Base-by-base conservation (phyloP, 2,888 invertebrate species). In the Tinea semifulvella region DNA sequence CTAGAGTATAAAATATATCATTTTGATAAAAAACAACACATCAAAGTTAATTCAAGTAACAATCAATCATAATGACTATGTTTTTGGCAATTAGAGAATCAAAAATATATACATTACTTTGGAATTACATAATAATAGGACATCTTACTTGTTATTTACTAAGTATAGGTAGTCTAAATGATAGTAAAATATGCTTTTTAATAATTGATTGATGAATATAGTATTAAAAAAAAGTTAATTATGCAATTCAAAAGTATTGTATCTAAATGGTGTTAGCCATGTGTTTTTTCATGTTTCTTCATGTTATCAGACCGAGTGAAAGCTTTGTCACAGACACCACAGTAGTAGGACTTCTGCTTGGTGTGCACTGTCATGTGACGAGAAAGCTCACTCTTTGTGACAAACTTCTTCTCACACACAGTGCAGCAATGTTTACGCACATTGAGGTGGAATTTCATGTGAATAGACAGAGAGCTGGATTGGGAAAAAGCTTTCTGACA, bases 201-300 rank as follows among this genome's bases (percentile, higher is more conserved):
- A 35, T 3, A 16, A 8, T 14, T 14, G 14, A 35, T 13, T 35
- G 14, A 11, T 5, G 13, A 13, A 35, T 35, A 3, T 13, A 35
- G 13, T 13, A 5, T 17, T 38, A 14, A 8, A 38, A n/a, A n/a
- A n/a, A 13, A 22, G 2, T 18, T 40, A 17, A 40, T 22, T 22
- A 18, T 40, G 40, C 22, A 40, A 40, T 40, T 40, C 40, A 40
- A 40, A 36, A 22, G 40, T 13, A 38, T 17, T 7, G 19, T 3
- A 35, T 8, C 13, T 6, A 16, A 36, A n/a, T 6, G 6, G 16
- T 48, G 52, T 65, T 64, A 81, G 52, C 81, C 81, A 65, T 82
- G 82, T 54, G 82, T 82, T 63, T 82, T 82, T 56, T 82, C 82
- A 69, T 82, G 82, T 60, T 82, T 82, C 57, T 82, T 82, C 82